These are phyloP conservation scores for Rhynchomys soricoides DNA, from an alignment of 2,113 vertebrate species.

Conservation along the genomic window DNA sequence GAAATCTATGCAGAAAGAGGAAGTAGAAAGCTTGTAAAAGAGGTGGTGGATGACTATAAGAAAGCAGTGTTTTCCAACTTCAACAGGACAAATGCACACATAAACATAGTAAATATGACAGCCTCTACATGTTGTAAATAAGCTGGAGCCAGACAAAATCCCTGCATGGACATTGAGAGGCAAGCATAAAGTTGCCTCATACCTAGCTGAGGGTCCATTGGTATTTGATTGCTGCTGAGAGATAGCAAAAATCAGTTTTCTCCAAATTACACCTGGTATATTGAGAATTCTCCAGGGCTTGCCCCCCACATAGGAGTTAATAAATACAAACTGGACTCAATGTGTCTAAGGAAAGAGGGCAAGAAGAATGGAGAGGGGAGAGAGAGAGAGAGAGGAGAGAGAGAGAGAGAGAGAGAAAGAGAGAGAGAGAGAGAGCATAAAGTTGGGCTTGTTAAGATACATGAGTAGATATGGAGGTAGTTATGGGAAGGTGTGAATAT, in stretches of 20 bases:
- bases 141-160: background rate
- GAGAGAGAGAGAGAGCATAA: background rate
- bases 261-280: background rate
- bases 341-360: background rate
- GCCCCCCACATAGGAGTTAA: background rate
- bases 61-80: background rate
- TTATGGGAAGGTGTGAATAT: background rate
- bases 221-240: background rate
- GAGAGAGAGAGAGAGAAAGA: no score
- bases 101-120: background rate
- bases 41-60: background rate
- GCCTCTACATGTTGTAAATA: background rate
- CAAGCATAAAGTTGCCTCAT: background rate
- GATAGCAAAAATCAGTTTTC: background rate
- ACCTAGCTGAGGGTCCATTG: background rate
- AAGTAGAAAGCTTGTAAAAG: background rate
- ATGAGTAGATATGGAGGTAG: background rate
- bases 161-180: no score
- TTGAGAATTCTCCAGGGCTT: background rate
- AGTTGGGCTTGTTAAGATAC: background rate
- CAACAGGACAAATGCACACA: background rate
- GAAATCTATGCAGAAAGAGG: no score
- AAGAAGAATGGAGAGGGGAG: no score
- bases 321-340: background rate
- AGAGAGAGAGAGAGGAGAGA: no score